A percentile compares a stretch with the other conserved stretches of the same genome.
These are phyloP conservation scores for Parthenolecanium corni DNA, from an alignment of 2,888 invertebrate genomes.

Conservation along the genomic window DNA sequence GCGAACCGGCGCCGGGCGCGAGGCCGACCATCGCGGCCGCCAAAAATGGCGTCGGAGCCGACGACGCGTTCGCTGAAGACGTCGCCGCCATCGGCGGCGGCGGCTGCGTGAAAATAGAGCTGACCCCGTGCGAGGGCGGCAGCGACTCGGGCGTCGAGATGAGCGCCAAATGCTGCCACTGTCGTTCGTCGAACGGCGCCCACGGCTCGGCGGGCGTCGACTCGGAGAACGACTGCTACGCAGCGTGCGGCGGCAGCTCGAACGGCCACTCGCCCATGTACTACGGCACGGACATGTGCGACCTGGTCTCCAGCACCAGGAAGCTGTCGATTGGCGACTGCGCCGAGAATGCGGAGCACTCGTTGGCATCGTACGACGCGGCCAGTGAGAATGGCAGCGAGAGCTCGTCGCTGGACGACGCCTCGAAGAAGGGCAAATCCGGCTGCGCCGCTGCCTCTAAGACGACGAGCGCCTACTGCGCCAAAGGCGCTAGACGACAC, in stretches of 20 bases:
- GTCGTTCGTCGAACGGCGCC: neutral
- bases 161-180: conserved; percentile 6
- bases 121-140: conserved; percentile 14
- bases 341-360: conserved; percentile 3
- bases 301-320: conserved; percentile 4
- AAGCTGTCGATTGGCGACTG: conserved; percentile 2
- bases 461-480: neutral
- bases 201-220: neutral
- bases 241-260: neutral
- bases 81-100: neutral
- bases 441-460: neutral
- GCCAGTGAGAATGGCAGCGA: conserved; percentile 28
- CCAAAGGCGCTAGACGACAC: conserved; percentile 8
- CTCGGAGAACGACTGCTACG: conserved; percentile 1
- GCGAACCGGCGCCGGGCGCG: neutral
- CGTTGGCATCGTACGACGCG: conserved; percentile 21
- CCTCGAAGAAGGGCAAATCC: neutral
- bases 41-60: neutral
- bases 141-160: conserved; percentile 26
- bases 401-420: conserved; percentile 20
- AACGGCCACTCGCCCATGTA: conserved; percentile 14
- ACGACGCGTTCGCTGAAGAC: neutral
- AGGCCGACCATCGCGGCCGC: neutral
- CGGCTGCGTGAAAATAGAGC: neutral
- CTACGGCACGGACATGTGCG: neutral